Evolutionary conservation across 2,797 vertebrate species (phyloP).

Genomic region (Moxostoma hubbsi): DNA sequence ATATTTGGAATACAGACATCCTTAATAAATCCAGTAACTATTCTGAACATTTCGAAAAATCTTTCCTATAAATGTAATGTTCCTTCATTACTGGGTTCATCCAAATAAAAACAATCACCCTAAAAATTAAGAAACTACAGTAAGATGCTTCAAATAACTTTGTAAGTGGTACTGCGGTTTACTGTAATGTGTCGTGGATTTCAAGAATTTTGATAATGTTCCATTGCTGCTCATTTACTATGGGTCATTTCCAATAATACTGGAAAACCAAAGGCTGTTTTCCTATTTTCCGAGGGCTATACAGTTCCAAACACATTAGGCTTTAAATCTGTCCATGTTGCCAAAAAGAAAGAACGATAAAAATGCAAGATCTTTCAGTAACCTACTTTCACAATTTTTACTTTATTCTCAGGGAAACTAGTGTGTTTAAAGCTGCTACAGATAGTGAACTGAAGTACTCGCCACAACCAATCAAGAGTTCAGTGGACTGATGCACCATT

Average conservation of each 20-base stretch:
- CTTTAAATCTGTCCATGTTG: neutral
- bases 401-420: neutral
- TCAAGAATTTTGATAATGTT: neutral
- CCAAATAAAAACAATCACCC: neutral
- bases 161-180: neutral
- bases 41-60: neutral
- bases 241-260: neutral
- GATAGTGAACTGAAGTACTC: constrained; percentile 2
- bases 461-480: constrained; percentile 8
- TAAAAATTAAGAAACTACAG: neutral
- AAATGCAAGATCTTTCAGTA: neutral
- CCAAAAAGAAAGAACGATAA: too few species aligned
- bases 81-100: constrained; percentile 21
- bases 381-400: neutral
- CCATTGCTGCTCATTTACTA: neutral
- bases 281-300: neutral
- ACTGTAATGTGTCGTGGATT: neutral
- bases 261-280: neutral
- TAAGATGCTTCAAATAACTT: neutral
- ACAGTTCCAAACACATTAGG: neutral
- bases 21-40: constrained; percentile 23
- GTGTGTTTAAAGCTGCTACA: constrained; percentile 13
- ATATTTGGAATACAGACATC: neutral
- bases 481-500: neutral
- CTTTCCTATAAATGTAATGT: neutral